Percentiles rank a stretch among this genome's conserved stretches.
Evolutionary conservation across 2,888 invertebrate genomes (phyloP).

Genomic region (Rhorus exstirpatorius): DNA sequence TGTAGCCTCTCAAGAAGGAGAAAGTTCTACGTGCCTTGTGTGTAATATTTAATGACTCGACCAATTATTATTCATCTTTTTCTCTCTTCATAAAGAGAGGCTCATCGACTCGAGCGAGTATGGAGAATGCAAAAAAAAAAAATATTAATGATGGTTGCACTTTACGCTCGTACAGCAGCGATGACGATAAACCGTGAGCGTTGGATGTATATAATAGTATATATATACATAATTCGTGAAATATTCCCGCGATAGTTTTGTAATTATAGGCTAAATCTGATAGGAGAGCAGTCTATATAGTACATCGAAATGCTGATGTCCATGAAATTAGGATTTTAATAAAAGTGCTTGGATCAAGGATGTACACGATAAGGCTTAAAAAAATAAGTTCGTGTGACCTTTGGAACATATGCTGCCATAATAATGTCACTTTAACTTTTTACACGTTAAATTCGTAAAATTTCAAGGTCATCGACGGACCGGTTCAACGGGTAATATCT

Average conservation of each 20-base stretch:
- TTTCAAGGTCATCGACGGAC: too few relatives aligned
- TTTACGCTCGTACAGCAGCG: constrained; percentile 20
- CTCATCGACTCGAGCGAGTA: constrained; percentile 7
- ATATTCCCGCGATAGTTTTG: constrained; percentile 11
- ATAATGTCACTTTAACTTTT: too few relatives aligned
- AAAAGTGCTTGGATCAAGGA: too few relatives aligned
- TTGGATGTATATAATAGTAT: background rate
- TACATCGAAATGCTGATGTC: too few relatives aligned
- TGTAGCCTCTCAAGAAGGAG: constrained; percentile 41
- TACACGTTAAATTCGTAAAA: background rate
- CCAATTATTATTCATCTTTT: constrained; percentile 52
- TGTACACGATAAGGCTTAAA: too few relatives aligned
- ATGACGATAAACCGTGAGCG: constrained; percentile 18
- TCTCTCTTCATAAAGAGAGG: constrained; percentile 3
- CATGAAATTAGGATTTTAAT: too few relatives aligned
- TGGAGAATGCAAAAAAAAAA: constrained; percentile 31
- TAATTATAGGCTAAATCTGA: background rate
- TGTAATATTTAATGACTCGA: constrained; percentile 51
- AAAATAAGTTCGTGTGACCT: too few relatives aligned
- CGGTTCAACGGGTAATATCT: too few relatives aligned
- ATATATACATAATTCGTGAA: constrained; percentile 20
- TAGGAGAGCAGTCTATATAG: background rate
- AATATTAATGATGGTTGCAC: constrained; percentile 39
- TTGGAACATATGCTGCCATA: background rate
- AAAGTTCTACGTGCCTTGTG: constrained; percentile 48